Base-by-base conservation (phyloP, 2,888 invertebrate species). In the Deilephila elpenor region DNA sequence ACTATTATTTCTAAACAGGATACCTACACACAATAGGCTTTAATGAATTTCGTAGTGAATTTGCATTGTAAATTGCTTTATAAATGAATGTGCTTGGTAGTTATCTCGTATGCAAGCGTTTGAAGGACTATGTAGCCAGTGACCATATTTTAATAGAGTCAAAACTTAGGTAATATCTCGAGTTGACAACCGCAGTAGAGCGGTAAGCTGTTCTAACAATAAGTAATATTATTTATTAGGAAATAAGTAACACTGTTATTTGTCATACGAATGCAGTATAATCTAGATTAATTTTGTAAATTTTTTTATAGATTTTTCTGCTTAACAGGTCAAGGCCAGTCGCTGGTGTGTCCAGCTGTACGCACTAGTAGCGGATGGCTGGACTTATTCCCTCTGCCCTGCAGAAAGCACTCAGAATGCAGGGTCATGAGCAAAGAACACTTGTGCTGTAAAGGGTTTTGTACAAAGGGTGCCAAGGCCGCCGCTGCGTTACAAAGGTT, bases 381-480 rank as follows among this genome's bases (percentile, higher is more conserved):
- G 75, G 95, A 95, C 76, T 84, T 95, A 74, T 95, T 96, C 79
- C 95, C 95, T n/a, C 85, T 95, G 73, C 95, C 95, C 0, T 96
- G 96, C 86, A 89, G 86, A 75, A 92, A 92, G 77, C 89, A 93
- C 80, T 87, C 90, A 8, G 96, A 96, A 80, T 96, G 96, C 82
- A 83, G 86, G 70, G 89, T 95, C 44, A 95, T 96, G 89, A 95
- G 95, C 71, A 86, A 91, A 64, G 90, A 91, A 77, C 93, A 95
- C 77, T 89, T 95, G 14, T 96, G 96, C 86, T 96, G 96, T 84
- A 93, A 94, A 71, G 93, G 94, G 34, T 89, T 91, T 78, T 96
- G 96, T 82, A 93, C 95, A 8, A 94, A 94, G 78, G 95, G 95
- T 59, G 82, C 93, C 70, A 86, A 84, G 67, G 81, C 81, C 17